phyloP scores from a whole-genome alignment of 2,797 vertebrate genomes.

The Arrhamphus sclerolepis region DNA sequence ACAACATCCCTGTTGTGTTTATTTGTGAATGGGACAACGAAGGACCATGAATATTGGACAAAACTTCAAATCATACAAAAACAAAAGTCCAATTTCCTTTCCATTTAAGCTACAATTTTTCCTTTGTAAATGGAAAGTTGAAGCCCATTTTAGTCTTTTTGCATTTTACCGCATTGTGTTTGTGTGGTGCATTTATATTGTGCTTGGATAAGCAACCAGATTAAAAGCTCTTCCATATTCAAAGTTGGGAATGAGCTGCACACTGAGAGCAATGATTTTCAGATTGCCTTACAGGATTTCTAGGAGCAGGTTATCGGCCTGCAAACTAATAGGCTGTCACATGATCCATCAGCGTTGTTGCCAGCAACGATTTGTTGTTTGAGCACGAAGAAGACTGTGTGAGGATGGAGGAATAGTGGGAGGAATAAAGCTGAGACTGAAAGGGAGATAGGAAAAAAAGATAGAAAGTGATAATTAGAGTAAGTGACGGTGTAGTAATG shows the following conservation, averaged over 20 bases:
- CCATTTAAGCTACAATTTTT: too few species aligned
- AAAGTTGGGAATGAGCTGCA: conserved; percentile 16
- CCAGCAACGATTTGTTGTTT: conserved; percentile 44
- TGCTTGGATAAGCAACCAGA: conserved; percentile 34
- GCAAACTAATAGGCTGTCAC: conserved; percentile 47
- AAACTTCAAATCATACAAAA: too few species aligned
- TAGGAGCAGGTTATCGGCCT: conserved; percentile 12
- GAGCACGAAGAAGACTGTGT: conserved; percentile 25
- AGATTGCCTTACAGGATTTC: conserved; percentile 35
- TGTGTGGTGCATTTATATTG: conserved; percentile 25
- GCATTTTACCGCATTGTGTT: conserved; percentile 9
- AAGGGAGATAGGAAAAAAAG: not conserved
- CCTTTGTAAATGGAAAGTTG: too few species aligned
- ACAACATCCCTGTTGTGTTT: too few species aligned
- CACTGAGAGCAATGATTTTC: conserved; percentile 35
- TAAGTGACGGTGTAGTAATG: not conserved
- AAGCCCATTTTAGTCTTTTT: not conserved
- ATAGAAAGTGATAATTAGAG: not conserved
- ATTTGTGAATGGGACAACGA: too few species aligned
- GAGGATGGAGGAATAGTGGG: not conserved
- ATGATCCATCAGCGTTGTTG: conserved; percentile 50
- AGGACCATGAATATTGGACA: too few species aligned
- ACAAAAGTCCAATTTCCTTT: too few species aligned
- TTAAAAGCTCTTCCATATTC: conserved; percentile 37
- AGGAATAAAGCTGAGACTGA: not conserved